Conservation (phyloP, 2,113 vertebrate species). For the Cynopterus brachyotis region DNA sequence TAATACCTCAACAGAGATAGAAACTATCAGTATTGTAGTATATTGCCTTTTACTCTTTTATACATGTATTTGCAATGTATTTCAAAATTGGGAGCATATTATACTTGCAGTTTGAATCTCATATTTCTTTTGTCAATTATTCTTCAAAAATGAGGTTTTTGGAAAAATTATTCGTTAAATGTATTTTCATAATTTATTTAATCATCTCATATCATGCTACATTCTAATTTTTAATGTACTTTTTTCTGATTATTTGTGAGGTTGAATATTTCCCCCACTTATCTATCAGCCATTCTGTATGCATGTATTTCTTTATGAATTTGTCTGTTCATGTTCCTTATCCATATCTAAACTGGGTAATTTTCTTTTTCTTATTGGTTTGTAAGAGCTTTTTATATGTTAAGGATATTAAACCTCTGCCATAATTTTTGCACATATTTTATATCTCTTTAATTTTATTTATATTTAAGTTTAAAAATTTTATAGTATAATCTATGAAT, state of each 20-base stretch:
- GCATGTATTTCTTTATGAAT: background rate
- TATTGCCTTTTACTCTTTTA: background rate
- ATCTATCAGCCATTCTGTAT: background rate
- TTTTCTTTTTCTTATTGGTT: slow-evolving; percentile 44
- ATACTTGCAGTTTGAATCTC: background rate
- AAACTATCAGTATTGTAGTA: background rate
- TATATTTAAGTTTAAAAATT: slow-evolving; percentile 7
- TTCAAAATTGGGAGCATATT: background rate
- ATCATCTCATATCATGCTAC: background rate
- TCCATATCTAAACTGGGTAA: background rate
- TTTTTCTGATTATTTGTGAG: slow-evolving; percentile 22
- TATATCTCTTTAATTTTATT: slow-evolving; percentile 12
- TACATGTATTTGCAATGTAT: background rate
- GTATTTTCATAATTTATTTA: background rate
- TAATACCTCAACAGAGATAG: background rate
- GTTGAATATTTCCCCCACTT: background rate
- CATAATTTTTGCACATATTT: background rate
- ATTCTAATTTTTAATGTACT: background rate
- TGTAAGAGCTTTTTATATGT: slow-evolving; percentile 60
- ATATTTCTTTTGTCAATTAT: slow-evolving; percentile 32
- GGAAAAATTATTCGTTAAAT: background rate
- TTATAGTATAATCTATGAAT: background rate
- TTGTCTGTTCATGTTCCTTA: background rate
- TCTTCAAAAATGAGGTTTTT: background rate
- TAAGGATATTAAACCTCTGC: slow-evolving; percentile 22